Evolutionary conservation across 2,888 invertebrate genomes (phyloP).

Genomic region (Scaptodrosophila latifasciaeformis): DNA sequence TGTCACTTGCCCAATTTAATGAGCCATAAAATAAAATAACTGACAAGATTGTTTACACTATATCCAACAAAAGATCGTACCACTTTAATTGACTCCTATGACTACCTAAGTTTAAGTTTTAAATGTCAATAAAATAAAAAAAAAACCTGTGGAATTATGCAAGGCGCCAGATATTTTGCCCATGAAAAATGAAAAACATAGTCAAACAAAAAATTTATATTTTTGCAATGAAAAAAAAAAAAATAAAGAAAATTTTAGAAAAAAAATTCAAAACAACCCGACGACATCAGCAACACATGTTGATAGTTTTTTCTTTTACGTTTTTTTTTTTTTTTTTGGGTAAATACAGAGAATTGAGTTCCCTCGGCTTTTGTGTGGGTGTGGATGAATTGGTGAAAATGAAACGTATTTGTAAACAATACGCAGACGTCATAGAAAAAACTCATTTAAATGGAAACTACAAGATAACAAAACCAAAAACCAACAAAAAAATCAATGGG

Average conservation of each 20-base stretch:
- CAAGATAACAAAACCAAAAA: conserved; percentile 1
- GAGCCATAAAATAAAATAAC: conserved; percentile 13
- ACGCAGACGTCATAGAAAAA: conserved; percentile 60
- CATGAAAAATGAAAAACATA: conserved; percentile 16
- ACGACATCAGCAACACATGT: no score
- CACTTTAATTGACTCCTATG: no score
- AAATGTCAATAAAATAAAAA: no score
- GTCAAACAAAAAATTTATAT: conserved; percentile 20
- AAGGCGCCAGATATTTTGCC: conserved; percentile 48
- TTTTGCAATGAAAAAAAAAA: conserved; percentile 11
- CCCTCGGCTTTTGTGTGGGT: conserved; percentile 45
- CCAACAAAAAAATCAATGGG: no score
- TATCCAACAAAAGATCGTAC: no score
- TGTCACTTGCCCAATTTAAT: no score
- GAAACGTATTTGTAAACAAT: conserved; percentile 64
- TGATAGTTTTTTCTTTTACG: no score
- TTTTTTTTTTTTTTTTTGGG: no score
- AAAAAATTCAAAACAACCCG: conserved; percentile 11
- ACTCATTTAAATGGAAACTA: conserved; percentile 53
- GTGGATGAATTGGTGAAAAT: conserved; percentile 40
- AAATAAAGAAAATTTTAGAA: background rate
- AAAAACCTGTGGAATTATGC: conserved; percentile 47
- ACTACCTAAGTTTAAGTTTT: no score
- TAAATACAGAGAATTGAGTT: no score
- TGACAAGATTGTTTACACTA: no score